Percentiles rank a stretch among this genome's conserved stretches.
Evolutionary conservation across 2,797 vertebrate species (phyloP).

Genomic region (Amblyraja radiata): DNA sequence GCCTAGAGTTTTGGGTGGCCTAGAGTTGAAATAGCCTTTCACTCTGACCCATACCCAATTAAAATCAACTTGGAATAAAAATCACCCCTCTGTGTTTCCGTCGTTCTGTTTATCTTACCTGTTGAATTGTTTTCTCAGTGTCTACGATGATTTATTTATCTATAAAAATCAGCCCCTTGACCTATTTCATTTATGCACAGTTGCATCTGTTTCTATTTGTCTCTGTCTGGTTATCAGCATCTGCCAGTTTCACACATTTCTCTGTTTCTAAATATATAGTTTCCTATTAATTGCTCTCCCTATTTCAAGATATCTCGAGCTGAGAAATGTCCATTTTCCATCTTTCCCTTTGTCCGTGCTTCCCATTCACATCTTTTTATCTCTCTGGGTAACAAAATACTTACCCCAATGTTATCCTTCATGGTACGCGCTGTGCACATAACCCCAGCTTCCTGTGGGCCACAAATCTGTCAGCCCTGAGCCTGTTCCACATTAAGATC

Average conservation of each 20-base stretch:
- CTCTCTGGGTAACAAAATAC: not conserved
- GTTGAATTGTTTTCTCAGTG: slow-evolving; percentile 5
- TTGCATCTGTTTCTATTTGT: not conserved
- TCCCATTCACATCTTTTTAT: not conserved
- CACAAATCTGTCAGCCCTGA: slow-evolving; percentile 13
- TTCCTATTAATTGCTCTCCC: not conserved
- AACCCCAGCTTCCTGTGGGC: not conserved
- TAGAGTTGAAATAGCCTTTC: not conserved
- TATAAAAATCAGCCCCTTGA: not conserved
- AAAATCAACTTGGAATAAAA: not conserved
- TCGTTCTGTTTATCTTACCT: not conserved
- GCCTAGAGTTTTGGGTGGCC: not conserved
- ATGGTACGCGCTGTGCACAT: not conserved
- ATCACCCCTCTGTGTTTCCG: not conserved
- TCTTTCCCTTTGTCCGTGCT: not conserved
- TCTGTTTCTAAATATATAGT: not conserved
- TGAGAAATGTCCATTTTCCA: too few species aligned
- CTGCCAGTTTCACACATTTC: not conserved
- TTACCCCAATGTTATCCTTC: not conserved
- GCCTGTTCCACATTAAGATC: slow-evolving; percentile 15
- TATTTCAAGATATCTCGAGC: not conserved
- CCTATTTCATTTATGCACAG: not conserved
- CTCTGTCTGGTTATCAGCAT: not conserved
- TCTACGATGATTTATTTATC: not conserved
- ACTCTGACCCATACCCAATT: not conserved